These are phyloP conservation scores for Hybos culiciformis DNA, from an alignment of 2,888 invertebrate species.

Conservation along the genomic window DNA sequence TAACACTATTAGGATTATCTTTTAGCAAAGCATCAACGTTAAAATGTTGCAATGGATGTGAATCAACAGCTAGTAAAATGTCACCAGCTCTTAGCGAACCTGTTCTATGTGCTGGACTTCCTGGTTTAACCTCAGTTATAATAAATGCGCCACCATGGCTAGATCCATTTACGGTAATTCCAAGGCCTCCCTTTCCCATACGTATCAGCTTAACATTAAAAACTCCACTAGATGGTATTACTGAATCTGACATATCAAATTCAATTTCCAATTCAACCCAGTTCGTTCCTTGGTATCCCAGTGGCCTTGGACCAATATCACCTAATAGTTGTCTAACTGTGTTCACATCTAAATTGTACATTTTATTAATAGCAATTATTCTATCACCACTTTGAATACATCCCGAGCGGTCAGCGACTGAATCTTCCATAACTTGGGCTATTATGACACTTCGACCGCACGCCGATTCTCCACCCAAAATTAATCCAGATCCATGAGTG, in stretches of 20 bases:
- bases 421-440: slow-evolving; percentile 29
- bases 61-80: slow-evolving; percentile 74
- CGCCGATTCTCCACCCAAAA: slow-evolving; percentile 25
- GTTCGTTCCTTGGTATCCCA: slow-evolving; percentile 40
- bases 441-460: slow-evolving; percentile 31
- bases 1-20: slow-evolving; percentile 29
- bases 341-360: slow-evolving; percentile 48
- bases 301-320: slow-evolving; percentile 20
- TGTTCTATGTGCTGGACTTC: slow-evolving; percentile 79
- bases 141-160: slow-evolving; percentile 44
- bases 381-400: slow-evolving; percentile 70
- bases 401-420: slow-evolving; percentile 46
- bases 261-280: slow-evolving; percentile 70
- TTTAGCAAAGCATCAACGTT: slow-evolving; percentile 34
- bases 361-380: slow-evolving; percentile 71
- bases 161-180: slow-evolving; percentile 74
- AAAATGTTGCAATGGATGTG: slow-evolving; percentile 51
- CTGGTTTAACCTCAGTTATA: slow-evolving; percentile 78
- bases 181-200: slow-evolving; percentile 59
- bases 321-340: slow-evolving; percentile 39
- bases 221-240: slow-evolving; percentile 79
- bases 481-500: slow-evolving; percentile 34
- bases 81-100: slow-evolving; percentile 81
- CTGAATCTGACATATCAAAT: slow-evolving; percentile 83
- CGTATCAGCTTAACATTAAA: slow-evolving; percentile 81